Evolutionary conservation across 1,140 invertebrate genomes (phyloP).

Genomic region (Zaprionus gabonicus): DNA sequence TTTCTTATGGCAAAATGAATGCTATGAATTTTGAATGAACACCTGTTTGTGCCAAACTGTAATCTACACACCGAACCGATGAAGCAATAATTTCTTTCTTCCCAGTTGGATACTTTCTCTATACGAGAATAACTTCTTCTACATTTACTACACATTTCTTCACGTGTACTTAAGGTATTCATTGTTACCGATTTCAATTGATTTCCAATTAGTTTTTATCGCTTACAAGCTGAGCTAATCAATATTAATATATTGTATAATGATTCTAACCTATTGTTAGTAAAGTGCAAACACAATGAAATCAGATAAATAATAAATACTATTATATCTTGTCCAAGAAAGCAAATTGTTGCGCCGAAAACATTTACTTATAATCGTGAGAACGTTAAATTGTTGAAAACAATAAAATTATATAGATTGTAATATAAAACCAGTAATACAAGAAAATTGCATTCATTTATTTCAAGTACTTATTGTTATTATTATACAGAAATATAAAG

Average conservation of each 20-base stretch:
- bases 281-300: conserved; percentile 34
- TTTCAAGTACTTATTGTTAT: conserved; percentile 74
- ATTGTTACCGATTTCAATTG: not conserved
- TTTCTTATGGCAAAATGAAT: conserved; percentile 1
- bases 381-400: conserved; percentile 79
- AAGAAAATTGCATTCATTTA: conserved; percentile 62
- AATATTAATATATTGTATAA: conserved; percentile 17
- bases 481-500: conserved; percentile 60
- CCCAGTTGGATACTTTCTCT: conserved; percentile 7
- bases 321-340: conserved; percentile 74
- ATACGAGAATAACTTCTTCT: conserved; percentile 19
- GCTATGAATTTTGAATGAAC: not conserved
- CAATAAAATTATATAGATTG: conserved; percentile 74
- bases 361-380: conserved; percentile 76
- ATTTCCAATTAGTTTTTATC: conserved; percentile 25
- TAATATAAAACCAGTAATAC: conserved; percentile 66
- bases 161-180: conserved; percentile 1
- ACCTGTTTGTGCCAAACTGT: conserved; percentile 42
- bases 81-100: conserved; percentile 26
- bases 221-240: conserved; percentile 16
- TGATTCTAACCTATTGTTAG: conserved; percentile 36
- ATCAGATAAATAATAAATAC: conserved; percentile 39
- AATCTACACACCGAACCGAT: conserved; percentile 10
- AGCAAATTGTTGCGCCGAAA: conserved; percentile 46
- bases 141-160: not conserved